phyloP scores from a whole-genome alignment of 2,888 invertebrate genomes.

The Sepioteuthis lessoniana region DNA sequence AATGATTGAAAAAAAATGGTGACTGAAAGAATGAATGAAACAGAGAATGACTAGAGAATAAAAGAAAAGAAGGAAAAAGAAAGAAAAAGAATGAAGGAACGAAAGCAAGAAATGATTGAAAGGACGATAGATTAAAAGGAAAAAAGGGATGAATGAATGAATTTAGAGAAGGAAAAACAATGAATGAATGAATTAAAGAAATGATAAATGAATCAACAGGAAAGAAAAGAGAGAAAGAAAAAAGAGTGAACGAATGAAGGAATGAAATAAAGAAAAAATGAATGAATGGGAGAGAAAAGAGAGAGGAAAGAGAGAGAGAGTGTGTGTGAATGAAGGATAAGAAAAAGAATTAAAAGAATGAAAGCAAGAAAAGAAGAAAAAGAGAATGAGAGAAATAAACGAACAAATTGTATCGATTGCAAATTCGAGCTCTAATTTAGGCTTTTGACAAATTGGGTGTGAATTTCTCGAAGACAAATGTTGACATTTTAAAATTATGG shows the following conservation, averaged over 20 bases:
- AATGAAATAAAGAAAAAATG: neutral
- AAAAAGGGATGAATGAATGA: too few relatives aligned
- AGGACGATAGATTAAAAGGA: too few relatives aligned
- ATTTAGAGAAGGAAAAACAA: neutral
- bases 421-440: neutral
- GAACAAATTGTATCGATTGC: neutral
- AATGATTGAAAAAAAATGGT: neutral
- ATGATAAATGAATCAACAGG: neutral
- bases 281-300: neutral
- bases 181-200: neutral
- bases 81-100: neutral
- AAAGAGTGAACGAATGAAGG: neutral
- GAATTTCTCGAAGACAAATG: neutral
- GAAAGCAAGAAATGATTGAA: too few relatives aligned
- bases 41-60: neutral
- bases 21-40: neutral
- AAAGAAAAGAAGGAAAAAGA: neutral
- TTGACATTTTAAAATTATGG: neutral
- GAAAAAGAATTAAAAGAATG: neutral
- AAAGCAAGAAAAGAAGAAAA: neutral
- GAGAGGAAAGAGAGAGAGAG: neutral
- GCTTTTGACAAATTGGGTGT: neutral
- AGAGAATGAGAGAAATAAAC: neutral
- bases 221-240: neutral
- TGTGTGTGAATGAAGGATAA: neutral